A percentile compares a stretch with the other conserved stretches of the same genome.
phyloP scores from a whole-genome alignment of 2,797 vertebrate species.

The Potorous gilbertii region DNA sequence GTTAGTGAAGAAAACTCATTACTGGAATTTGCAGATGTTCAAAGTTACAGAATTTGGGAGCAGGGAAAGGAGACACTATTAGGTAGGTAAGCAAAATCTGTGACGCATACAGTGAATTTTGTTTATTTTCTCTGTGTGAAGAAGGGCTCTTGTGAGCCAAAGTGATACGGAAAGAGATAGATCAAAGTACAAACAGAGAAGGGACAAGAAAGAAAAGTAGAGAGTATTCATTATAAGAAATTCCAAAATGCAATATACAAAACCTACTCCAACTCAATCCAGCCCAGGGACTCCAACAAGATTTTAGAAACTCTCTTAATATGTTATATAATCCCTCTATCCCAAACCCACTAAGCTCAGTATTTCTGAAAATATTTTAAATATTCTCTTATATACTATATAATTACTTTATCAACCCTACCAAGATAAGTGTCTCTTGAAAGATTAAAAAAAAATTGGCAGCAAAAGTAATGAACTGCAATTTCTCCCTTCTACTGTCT shows the following conservation, averaged over 20 bases:
- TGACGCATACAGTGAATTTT: constrained; percentile 50
- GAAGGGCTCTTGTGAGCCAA: constrained; percentile 27
- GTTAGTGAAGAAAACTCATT: constrained; percentile 61
- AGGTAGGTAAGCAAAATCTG: constrained; percentile 56
- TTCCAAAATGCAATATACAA: background rate
- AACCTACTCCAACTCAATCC: background rate
- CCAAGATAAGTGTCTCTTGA: background rate
- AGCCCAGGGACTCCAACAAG: background rate
- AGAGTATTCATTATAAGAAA: background rate
- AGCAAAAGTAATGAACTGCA: too few species aligned
- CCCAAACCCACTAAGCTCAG: background rate
- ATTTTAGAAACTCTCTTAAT: background rate
- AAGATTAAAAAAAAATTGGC: background rate
- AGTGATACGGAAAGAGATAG: background rate
- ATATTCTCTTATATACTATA: background rate
- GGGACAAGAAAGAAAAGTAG: background rate
- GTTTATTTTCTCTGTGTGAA: constrained; percentile 35
- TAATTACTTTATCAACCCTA: background rate
- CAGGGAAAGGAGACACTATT: constrained; percentile 5
- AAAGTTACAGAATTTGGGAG: constrained; percentile 1
- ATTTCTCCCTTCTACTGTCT: background rate
- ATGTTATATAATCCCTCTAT: background rate
- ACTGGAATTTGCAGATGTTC: constrained; percentile 47
- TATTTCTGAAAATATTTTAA: background rate
- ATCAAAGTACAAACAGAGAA: background rate